phyloP scores from a whole-genome alignment of 2,888 invertebrate genomes.

The Pristionchus entomophagus region DNA sequence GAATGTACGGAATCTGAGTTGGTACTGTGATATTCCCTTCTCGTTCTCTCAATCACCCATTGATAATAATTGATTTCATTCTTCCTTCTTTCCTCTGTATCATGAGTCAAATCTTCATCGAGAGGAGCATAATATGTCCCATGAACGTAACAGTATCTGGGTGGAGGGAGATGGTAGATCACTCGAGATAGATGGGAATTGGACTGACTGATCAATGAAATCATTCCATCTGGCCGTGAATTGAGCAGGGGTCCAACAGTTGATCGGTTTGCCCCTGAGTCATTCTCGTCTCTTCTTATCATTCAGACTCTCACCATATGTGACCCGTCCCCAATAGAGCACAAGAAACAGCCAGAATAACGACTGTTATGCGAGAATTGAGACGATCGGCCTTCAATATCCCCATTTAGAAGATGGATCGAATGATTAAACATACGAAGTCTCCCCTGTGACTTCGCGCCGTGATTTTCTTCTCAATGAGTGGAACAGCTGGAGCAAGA shows the following conservation, averaged over 20 bases:
- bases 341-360: conserved; percentile 69
- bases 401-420: background rate
- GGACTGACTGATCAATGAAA: conserved; percentile 34
- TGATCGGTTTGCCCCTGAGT: conserved; percentile 74
- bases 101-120: conserved; percentile 66
- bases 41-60: conserved; percentile 61
- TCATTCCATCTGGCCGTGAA: conserved; percentile 68
- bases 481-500: background rate
- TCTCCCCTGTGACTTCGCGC: background rate
- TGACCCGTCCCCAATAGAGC: conserved; percentile 56
- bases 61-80: conserved; percentile 72
- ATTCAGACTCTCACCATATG: background rate
- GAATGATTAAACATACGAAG: background rate
- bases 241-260: conserved; percentile 75
- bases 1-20: conserved; percentile 71
- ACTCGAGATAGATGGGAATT: background rate
- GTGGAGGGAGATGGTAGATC: background rate
- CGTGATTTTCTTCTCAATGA: background rate
- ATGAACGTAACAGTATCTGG: conserved; percentile 73
- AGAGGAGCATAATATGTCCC: conserved; percentile 73
- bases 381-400: conserved; percentile 71
- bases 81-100: conserved; percentile 57
- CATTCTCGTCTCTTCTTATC: background rate
- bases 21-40: background rate
- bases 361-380: conserved; percentile 70